A percentile compares a stretch with the other conserved stretches of the same genome.
Conservation (phyloP, 2,113 vertebrate species). For the Malurus alboscapulatus region DNA sequence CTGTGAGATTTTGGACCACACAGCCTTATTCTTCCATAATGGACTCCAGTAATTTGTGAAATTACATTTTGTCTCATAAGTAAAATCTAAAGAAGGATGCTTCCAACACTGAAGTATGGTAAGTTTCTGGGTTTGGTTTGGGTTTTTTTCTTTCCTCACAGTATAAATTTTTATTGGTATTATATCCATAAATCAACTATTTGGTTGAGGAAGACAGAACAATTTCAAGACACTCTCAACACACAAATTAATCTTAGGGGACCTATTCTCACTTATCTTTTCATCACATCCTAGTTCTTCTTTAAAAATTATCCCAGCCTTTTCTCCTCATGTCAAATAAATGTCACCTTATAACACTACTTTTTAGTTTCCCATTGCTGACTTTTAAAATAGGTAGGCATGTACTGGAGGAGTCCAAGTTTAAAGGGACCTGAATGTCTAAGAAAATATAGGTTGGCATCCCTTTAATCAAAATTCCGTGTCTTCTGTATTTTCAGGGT, state of each 20-base stretch:
- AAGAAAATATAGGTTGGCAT: neutral
- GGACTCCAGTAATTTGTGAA: slow-evolving; percentile 36
- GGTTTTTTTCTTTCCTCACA: neutral
- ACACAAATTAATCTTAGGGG: neutral
- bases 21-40: slow-evolving; percentile 30
- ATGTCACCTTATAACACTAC: neutral
- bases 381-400: neutral
- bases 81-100: neutral
- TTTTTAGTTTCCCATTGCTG: neutral
- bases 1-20: slow-evolving; percentile 54
- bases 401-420: neutral
- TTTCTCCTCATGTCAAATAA: neutral
- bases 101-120: neutral
- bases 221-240: neutral
- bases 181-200: neutral
- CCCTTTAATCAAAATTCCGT: neutral
- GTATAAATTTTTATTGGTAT: neutral
- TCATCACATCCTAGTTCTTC: neutral
- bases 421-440: neutral
- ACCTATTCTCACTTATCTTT: neutral
- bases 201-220: neutral
- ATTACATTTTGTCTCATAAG: slow-evolving; percentile 38
- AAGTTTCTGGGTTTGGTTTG: neutral
- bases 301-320: neutral
- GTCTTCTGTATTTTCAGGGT: neutral